Evolutionary conservation across 2,888 invertebrate genomes (phyloP).

Genomic region (Clepsis dumicolana): DNA sequence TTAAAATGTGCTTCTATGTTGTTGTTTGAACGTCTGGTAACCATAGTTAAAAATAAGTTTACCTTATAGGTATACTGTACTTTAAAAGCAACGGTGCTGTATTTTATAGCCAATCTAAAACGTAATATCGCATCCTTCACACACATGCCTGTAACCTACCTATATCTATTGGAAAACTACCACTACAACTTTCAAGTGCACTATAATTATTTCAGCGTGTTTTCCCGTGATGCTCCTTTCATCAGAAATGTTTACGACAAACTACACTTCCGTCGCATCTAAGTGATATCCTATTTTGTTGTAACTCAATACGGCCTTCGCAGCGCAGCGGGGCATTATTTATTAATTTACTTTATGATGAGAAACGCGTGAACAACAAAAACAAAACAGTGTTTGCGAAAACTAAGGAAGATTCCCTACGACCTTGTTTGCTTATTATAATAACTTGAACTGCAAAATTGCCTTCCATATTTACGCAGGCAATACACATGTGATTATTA

Average conservation of each 20-base stretch:
- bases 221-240: background rate
- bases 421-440: background rate
- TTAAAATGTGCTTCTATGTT: conserved; percentile 2
- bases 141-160: too few species aligned
- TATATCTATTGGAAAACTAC: too few species aligned
- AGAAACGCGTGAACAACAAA: conserved; percentile 18
- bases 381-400: conserved; percentile 22
- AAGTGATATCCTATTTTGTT: conserved; percentile 15
- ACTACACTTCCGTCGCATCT: conserved; percentile 15
- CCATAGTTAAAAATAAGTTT: background rate
- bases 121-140: too few species aligned
- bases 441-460: background rate
- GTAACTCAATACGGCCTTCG: conserved; percentile 23
- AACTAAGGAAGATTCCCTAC: conserved; percentile 27
- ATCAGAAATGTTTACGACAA: conserved; percentile 33
- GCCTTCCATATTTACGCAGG: background rate
- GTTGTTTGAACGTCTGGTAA: background rate
- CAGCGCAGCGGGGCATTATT: conserved; percentile 23
- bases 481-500: background rate
- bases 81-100: too few species aligned
- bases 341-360: conserved; percentile 31
- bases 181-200: background rate
- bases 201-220: background rate
- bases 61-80: background rate
- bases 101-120: too few species aligned